phyloP scores from a whole-genome alignment of 1,140 invertebrate genomes.

The Drosophila simulans region DNA sequence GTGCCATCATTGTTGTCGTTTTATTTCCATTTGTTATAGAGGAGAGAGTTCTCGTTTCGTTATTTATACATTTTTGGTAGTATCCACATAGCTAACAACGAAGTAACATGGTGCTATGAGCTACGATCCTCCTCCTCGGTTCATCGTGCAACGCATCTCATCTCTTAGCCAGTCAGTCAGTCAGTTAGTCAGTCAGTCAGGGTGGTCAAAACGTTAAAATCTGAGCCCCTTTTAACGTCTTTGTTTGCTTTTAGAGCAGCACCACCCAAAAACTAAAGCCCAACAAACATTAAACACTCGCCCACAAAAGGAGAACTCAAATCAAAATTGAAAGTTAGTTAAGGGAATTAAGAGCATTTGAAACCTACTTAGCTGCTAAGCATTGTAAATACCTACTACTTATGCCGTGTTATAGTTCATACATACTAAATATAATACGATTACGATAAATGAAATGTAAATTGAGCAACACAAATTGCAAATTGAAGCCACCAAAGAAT shows the following conservation, averaged over 20 bases:
- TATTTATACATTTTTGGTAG: constrained; percentile 29
- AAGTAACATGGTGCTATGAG: constrained; percentile 83
- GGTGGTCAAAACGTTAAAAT: constrained; percentile 79
- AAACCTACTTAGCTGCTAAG: constrained; percentile 49
- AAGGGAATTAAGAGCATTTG: constrained; percentile 42
- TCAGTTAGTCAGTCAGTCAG: constrained; percentile 9
- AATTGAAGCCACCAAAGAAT: constrained; percentile 84
- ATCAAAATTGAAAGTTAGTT: constrained; percentile 39
- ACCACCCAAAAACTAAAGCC: constrained; percentile 15
- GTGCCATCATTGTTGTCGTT: constrained; percentile 36
- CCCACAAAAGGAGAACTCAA: constrained; percentile 27
- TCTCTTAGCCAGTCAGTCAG: neutral
- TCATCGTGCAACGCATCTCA: constrained; percentile 19
- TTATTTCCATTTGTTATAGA: constrained; percentile 22
- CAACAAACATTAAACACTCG: neutral
- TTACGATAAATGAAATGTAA: constrained; percentile 62
- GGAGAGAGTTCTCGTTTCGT: constrained; percentile 30
- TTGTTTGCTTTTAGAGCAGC: constrained; percentile 45
- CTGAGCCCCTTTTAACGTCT: constrained; percentile 83
- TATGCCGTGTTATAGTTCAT: constrained; percentile 47
- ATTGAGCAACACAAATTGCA: constrained; percentile 75
- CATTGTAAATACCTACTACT: constrained; percentile 60
- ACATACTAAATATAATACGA: constrained; percentile 25
- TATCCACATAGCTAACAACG: constrained; percentile 71
- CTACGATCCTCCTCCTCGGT: constrained; percentile 54